Conservation (phyloP, 2,797 vertebrate species). For the Anguilla pacifica region DNA sequence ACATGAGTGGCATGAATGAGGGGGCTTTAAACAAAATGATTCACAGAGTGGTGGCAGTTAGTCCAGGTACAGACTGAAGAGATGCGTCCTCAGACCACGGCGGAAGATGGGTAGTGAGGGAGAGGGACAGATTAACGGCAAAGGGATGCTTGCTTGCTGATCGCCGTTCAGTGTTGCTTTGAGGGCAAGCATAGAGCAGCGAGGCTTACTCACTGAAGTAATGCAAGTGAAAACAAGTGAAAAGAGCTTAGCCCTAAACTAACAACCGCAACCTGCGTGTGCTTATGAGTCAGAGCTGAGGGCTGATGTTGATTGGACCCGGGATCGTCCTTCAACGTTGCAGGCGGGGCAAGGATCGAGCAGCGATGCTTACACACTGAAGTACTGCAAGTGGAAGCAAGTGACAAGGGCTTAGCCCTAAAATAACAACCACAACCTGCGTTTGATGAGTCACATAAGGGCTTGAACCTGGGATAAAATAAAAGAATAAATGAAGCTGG, state of each 20-base stretch:
- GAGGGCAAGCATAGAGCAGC: background rate
- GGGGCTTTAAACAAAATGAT: too few species aligned
- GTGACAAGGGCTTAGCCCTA: background rate
- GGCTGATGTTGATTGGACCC: background rate
- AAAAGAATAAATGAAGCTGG: background rate
- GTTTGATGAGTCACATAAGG: too few species aligned
- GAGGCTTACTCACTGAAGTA: background rate
- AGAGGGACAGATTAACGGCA: background rate
- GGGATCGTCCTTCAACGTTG: background rate
- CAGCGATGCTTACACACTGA: background rate
- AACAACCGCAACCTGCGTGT: too few species aligned
- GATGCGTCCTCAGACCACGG: too few species aligned
- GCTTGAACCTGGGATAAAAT: background rate
- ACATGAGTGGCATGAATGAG: too few species aligned
- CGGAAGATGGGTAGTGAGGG: too few species aligned
- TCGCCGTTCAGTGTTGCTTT: background rate
- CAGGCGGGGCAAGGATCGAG: background rate
- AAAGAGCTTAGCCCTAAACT: background rate
- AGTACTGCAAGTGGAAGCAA: background rate
- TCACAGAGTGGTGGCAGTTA: too few species aligned
- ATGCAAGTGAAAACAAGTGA: background rate
- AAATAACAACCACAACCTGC: too few species aligned
- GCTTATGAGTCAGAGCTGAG: too few species aligned
- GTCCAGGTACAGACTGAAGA: too few species aligned
- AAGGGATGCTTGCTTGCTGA: background rate